Evolutionary conservation across 2,113 vertebrate species (phyloP).

Genomic region (Rhadina sibilatrix): DNA sequence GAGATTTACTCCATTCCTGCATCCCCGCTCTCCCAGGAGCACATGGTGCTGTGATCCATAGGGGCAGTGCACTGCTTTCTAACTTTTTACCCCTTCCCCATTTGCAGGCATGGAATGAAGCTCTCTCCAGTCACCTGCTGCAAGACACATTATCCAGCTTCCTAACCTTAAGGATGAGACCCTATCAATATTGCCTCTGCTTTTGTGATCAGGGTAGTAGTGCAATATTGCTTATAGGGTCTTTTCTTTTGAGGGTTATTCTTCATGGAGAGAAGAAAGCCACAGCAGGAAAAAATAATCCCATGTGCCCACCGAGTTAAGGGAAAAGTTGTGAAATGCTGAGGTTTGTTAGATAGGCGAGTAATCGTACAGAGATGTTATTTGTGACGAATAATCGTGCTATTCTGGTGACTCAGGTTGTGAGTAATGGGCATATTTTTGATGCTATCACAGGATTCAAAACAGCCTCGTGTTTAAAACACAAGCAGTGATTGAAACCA

Average conservation of each 20-base stretch:
- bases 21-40: neutral
- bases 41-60: neutral
- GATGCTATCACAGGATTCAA: slow-evolving; percentile 16
- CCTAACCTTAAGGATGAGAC: slow-evolving; percentile 81
- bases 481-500: slow-evolving; percentile 12
- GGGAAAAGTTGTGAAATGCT: slow-evolving; percentile 23
- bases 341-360: slow-evolving; percentile 10
- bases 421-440: slow-evolving; percentile 39
- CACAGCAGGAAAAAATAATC: slow-evolving; percentile 39
- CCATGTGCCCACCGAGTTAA: slow-evolving; percentile 1
- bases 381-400: slow-evolving; percentile 27
- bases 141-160: slow-evolving; percentile 58
- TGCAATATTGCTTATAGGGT: slow-evolving; percentile 99
- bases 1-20: neutral
- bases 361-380: slow-evolving; percentile 12
- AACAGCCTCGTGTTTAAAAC: slow-evolving; percentile 1
- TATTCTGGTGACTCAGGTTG: slow-evolving; percentile 43
- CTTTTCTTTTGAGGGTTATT: slow-evolving; percentile 81
- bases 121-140: slow-evolving; percentile 42
- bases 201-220: slow-evolving; percentile 87
- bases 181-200: slow-evolving; percentile 97
- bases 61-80: slow-evolving; percentile 42
- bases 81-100: slow-evolving; percentile 65
- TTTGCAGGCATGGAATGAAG: slow-evolving; percentile 70
- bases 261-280: slow-evolving; percentile 52